Evolutionary conservation across 2,113 vertebrate genomes (phyloP), one percentile per base, ranked within the genome.

Genomic region (Campylorhamphus procurvoides): DNA sequence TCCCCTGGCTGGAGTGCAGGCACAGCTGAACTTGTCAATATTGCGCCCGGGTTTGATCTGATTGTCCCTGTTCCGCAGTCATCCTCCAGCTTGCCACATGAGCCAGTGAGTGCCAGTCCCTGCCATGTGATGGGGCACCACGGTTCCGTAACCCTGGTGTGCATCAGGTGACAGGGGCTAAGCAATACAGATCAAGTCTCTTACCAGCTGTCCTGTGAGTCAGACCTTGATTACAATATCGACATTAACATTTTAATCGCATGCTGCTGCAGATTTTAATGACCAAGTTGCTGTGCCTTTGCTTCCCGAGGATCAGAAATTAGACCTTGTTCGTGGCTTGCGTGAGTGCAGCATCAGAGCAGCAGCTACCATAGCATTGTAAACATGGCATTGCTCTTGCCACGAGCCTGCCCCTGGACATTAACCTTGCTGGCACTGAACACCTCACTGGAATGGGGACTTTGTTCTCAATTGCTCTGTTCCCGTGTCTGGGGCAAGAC

Each of bases 201-300:
- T 68, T 44, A 79, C 72, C 96, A 96, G 94, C 93, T 96, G 96
- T 96, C 83, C 88, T 91, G 52, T 82, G 96, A 95, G 94, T 96
- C 96, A 97, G 94, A 33, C 95, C 89, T 93, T 58, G 95, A 95
- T 96, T 97, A 94, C 93, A 93, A 96, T 93, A 97, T 94, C 90
- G 96, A 94, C 93, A 96, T 93, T 94, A 95, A 96, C 93, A 90
- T 96, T 95, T 97, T 95, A 96, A 97, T 96, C 76, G 62, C 79
- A 83, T 9, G 42, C 79, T 83, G 85, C 87, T 90, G 93, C 72
- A 47, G 87, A 78, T 95, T 95, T 91, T 90, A 93, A 90, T 90
- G 93, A 80, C 92, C 77, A 42, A 40, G 79, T 77, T 67, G 85
- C 93, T 85, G 0, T 46, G 82, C 76, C 79, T 94, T 81, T 93